These are phyloP conservation scores for Nanorana parkeri DNA, from an alignment of 2,113 vertebrate species.

Conservation along the genomic window DNA sequence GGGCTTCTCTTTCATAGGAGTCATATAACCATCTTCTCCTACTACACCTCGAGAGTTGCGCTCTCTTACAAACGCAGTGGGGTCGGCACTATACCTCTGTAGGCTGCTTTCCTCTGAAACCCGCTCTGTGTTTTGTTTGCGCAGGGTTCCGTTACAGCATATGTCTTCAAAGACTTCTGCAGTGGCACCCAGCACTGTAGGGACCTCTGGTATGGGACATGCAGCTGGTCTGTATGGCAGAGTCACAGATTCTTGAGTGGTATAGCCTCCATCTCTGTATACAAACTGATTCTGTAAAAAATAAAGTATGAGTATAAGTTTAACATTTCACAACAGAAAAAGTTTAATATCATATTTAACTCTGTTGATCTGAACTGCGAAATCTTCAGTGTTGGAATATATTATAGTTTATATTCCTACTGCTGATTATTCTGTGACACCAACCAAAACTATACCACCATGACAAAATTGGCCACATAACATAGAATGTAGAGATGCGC, in stretches of 20 bases:
- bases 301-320: conserved; percentile 11
- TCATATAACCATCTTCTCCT: conserved; percentile 94
- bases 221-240: conserved; percentile 72
- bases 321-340: no score
- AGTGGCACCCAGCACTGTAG: conserved; percentile 71
- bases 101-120: conserved; percentile 82
- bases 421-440: no score
- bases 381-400: no score
- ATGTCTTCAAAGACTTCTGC: conserved; percentile 83
- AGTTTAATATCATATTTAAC: no score
- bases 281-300: conserved; percentile 87
- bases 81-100: conserved; percentile 94
- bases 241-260: conserved; percentile 68
- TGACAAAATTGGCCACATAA: no score
- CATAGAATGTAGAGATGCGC: no score
- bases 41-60: conserved; percentile 77
- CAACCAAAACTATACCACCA: no score
- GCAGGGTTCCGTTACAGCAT: conserved; percentile 90
- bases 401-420: no score
- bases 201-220: conserved; percentile 74
- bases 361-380: no score
- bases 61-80: conserved; percentile 87
- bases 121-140: conserved; percentile 78
- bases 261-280: conserved; percentile 83
- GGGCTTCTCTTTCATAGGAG: conserved; percentile 88